Conservation (phyloP, 2,888 invertebrate genomes). For the Pomacea canaliculata region DNA sequence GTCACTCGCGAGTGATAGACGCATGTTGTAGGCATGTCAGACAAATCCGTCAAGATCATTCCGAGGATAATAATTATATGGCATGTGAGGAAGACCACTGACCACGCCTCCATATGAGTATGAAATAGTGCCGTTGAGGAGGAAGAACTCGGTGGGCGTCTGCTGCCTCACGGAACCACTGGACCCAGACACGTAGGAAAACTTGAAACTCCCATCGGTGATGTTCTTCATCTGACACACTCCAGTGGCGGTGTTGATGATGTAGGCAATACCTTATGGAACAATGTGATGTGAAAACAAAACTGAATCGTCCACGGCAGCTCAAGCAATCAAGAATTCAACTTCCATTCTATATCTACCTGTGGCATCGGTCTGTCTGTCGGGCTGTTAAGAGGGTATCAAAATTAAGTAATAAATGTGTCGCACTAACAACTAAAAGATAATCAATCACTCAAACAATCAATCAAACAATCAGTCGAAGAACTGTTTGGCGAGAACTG, state of each 20-base stretch:
- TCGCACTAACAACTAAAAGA: background rate
- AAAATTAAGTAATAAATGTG: background rate
- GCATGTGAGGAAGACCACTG: background rate
- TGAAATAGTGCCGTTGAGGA: background rate
- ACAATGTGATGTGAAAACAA: background rate
- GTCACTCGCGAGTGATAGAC: background rate
- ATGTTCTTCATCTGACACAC: background rate
- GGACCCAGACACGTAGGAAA: background rate
- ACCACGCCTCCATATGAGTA: background rate
- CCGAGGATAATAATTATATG: background rate
- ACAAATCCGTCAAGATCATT: background rate
- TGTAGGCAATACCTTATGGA: background rate
- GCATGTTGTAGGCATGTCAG: background rate
- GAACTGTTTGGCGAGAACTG: background rate
- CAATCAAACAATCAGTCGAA: background rate
- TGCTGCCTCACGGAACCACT: background rate
- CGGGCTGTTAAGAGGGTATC: too few species aligned
- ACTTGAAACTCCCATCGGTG: background rate
- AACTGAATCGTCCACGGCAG: background rate
- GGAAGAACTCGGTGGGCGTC: constrained; percentile 5
- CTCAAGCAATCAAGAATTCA: background rate
- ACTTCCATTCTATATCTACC: background rate
- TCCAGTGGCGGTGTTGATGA: background rate
- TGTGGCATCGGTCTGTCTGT: background rate
- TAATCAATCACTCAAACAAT: background rate